A percentile compares a stretch with the other conserved stretches of the same genome.
Evolutionary conservation across 2,797 vertebrate genomes (phyloP).

Genomic region (Eurystomus glaucurus): DNA sequence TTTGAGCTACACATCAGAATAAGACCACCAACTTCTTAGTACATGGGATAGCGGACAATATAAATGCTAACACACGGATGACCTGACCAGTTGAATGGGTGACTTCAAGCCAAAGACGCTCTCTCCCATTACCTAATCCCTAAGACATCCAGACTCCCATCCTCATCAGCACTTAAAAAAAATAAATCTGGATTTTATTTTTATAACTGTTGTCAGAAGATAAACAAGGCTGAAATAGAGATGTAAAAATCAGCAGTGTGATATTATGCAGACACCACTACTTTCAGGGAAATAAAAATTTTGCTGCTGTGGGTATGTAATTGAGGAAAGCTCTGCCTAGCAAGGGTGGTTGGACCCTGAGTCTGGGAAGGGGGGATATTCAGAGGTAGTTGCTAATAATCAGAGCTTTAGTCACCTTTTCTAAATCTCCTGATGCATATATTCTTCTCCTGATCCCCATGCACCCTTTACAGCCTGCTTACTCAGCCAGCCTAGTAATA

Average conservation of each 20-base stretch:
- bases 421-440: background rate
- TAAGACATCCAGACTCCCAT: conserved; percentile 52
- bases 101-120: conserved; percentile 53
- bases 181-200: conserved; percentile 36
- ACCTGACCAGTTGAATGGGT: conserved; percentile 34
- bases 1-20: background rate
- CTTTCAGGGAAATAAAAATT: background rate
- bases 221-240: conserved; percentile 39
- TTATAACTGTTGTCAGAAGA: conserved; percentile 32
- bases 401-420: background rate
- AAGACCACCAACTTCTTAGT: conserved; percentile 26
- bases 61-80: conserved; percentile 14
- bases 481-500: background rate
- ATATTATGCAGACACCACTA: background rate
- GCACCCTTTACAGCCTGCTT: background rate
- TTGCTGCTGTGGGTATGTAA: background rate
- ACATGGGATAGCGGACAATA: background rate
- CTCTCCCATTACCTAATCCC: conserved; percentile 70
- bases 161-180: background rate
- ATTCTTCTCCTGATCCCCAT: background rate
- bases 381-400: background rate
- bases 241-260: conserved; percentile 9
- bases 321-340: background rate
- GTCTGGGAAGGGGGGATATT: background rate
- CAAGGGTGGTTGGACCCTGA: accelerated